phyloP scores from a whole-genome alignment of 2,888 invertebrate genomes.

The Laspeyria flexula region DNA sequence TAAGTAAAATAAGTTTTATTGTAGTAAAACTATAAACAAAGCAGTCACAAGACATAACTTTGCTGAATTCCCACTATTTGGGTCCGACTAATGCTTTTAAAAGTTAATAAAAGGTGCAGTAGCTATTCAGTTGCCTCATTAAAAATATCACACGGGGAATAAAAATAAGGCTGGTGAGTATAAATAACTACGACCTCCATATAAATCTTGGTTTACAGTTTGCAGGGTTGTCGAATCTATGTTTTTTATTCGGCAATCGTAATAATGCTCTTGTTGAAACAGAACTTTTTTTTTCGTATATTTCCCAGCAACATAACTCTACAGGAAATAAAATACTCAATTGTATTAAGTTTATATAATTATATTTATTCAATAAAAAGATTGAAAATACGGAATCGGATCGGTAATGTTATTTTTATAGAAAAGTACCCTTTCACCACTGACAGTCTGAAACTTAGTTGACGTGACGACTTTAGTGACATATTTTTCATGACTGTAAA shows the following conservation, averaged over 20 bases:
- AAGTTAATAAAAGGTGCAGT: slow-evolving; percentile 78
- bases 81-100: slow-evolving; percentile 68
- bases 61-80: slow-evolving; percentile 57
- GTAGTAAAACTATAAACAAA: slow-evolving; percentile 48
- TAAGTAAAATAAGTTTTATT: slow-evolving; percentile 41
- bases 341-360: too few species aligned
- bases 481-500: too few species aligned
- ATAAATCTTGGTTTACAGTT: slow-evolving; percentile 81
- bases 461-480: too few species aligned
- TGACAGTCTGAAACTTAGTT: too few species aligned
- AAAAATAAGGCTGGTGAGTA: slow-evolving; percentile 78
- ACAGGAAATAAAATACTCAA: too few species aligned
- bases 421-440: too few species aligned
- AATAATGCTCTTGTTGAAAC: background rate
- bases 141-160: slow-evolving; percentile 84
- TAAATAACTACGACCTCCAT: slow-evolving; percentile 78
- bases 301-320: too few species aligned
- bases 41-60: slow-evolving; percentile 48
- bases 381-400: too few species aligned
- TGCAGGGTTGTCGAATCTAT: slow-evolving; percentile 65
- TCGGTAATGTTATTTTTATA: too few species aligned
- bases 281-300: background rate
- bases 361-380: too few species aligned
- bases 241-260: slow-evolving; percentile 29
- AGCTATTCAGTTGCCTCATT: slow-evolving; percentile 80